Base-by-base conservation (phyloP, 2,888 invertebrate species). In the Pseudococcus longispinus region DNA sequence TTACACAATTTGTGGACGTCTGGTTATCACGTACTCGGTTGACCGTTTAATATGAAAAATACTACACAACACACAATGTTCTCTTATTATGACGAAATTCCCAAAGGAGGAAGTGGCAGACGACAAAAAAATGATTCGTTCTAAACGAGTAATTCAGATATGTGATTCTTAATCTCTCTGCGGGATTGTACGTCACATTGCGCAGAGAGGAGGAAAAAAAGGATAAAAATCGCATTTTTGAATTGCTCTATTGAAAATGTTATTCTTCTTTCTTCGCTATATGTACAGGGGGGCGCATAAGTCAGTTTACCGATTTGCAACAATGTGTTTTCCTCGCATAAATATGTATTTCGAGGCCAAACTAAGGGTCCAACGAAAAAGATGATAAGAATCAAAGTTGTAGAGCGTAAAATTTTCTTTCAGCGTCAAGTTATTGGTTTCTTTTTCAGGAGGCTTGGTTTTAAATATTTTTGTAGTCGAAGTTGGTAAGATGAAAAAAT, bases 121-220 rank as follows among this genome's bases (percentile, higher is more conserved):
- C 60, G 60, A 60, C 60, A 60, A 60, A 60, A 60, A 60, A 60
- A 60, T 60, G 60, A 60, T 60, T 60, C 60, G 60, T 60, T 60
- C 20, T 23, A 60, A 60, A 60, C 60, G 23, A 60, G 60, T 60
- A 60, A 60, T 60, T 60, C 60, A 60, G 60, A 60, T 60, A 60
- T 60, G 60, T 60, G 60, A 60, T 60, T 60, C 60, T 60, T 60
- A 60, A 60, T 60, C 60, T 60, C 60, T 60, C 60, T 23, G 23
- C 60, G 60, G 60, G 11, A 60, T 60, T 60, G 60, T 60, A 60
- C 60, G 23, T 60, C 60, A 20, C 60, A 20, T 20, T 60, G 60
- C 37, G 8, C n/a, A 9, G 37, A 0, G 8, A 37, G 8, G 9
- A 6, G 37, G 37, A 9, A 60, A 60, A n/a, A 60, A 60, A 60